These are phyloP conservation scores for Tribolium freemani DNA, from an alignment of 2,888 invertebrate genomes.

Conservation along the genomic window DNA sequence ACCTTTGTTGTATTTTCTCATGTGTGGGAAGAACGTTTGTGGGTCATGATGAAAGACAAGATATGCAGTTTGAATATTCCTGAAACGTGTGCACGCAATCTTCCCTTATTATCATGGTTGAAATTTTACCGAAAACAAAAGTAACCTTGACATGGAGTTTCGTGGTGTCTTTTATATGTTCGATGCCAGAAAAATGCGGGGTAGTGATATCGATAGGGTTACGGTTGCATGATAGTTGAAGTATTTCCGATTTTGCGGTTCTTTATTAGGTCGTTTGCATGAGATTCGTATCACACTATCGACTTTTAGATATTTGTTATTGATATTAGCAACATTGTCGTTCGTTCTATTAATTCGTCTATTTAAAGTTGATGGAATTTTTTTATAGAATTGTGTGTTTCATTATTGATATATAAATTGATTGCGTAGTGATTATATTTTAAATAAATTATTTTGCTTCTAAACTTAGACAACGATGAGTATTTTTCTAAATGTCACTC, in stretches of 20 bases:
- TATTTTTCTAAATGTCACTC: no score
- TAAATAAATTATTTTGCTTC: no score
- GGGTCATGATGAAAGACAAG: slow-evolving; percentile 2
- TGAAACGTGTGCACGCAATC: no score
- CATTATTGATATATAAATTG: no score
- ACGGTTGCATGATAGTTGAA: slow-evolving; percentile 12
- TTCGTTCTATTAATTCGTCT: no score
- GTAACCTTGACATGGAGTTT: slow-evolving; percentile 31
- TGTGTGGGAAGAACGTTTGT: neutral
- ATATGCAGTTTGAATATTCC: neutral
- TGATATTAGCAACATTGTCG: no score
- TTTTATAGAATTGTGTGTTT: no score
- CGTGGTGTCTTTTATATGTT: slow-evolving; percentile 5
- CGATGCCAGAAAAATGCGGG: slow-evolving; percentile 9
- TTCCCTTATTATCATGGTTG: slow-evolving; percentile 6
- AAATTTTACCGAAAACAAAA: slow-evolving; percentile 32
- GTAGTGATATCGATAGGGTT: slow-evolving; percentile 4
- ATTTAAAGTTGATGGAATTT: no score
- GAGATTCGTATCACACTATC: slow-evolving; percentile 5
- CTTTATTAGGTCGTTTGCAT: slow-evolving; percentile 26
- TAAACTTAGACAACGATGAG: no score
- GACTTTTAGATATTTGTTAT: neutral
- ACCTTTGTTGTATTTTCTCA: neutral
- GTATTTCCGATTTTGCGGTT: neutral
- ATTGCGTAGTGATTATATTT: no score